Evolutionary conservation across 2,797 vertebrate genomes (phyloP).

Genomic region (Florisuga fusca): DNA sequence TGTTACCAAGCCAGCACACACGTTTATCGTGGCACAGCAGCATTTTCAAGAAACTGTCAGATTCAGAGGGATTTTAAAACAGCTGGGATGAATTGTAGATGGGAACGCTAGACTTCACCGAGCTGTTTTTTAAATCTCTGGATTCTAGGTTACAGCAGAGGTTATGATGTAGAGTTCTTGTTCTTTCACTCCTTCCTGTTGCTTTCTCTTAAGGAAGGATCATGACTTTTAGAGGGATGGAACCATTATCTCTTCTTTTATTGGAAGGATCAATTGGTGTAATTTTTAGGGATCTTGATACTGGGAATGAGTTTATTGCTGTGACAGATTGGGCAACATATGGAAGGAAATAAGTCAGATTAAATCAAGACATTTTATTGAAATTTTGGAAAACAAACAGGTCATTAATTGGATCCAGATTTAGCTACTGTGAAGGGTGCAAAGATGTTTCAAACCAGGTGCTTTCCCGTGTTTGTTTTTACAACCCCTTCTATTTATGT

Average conservation of each 20-base stretch:
- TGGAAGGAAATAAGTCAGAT: slow-evolving; percentile 45
- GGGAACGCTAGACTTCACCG: neutral
- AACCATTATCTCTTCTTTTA: slow-evolving; percentile 25
- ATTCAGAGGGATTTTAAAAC: slow-evolving; percentile 56
- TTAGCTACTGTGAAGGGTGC: slow-evolving; percentile 56
- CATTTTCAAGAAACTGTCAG: slow-evolving; percentile 37
- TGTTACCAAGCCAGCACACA: slow-evolving; percentile 1
- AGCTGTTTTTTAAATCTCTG: slow-evolving; percentile 23
- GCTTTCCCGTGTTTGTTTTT: slow-evolving; percentile 58
- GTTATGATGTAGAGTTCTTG: neutral
- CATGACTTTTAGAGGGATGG: neutral
- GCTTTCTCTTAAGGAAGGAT: slow-evolving; percentile 3
- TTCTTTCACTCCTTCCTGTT: neutral
- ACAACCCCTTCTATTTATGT: slow-evolving; percentile 34
- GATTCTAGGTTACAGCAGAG: slow-evolving; percentile 31
- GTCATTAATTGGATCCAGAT: slow-evolving; percentile 48
- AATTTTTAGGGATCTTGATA: neutral
- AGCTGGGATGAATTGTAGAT: slow-evolving; percentile 32
- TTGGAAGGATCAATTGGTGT: slow-evolving; percentile 4
- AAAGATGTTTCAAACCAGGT: slow-evolving; percentile 37
- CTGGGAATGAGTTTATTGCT: slow-evolving; percentile 22
- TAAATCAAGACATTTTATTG: slow-evolving; percentile 60
- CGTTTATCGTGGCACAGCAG: neutral
- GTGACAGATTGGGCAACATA: slow-evolving; percentile 27
- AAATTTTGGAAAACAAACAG: slow-evolving; percentile 64